Evolutionary conservation across 2,888 invertebrate species (phyloP), one percentile per base, ranked within the genome.

Genomic region (Oscheius sp.): DNA sequence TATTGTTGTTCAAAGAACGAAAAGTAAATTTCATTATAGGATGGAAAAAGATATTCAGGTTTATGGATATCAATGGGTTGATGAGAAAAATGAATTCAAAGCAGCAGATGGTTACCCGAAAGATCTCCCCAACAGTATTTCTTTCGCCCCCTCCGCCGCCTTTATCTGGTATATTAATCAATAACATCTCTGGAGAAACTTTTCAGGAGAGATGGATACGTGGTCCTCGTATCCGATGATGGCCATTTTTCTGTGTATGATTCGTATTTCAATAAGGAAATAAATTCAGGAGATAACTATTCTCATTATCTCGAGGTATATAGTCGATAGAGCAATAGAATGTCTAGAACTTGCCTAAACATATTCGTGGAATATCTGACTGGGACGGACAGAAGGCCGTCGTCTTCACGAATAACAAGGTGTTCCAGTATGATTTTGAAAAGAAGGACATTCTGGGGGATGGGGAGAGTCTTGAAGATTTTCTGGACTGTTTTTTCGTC

Each of bases 391-490:
- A 54, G 0, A 32, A 8, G 2, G 54, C 54, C 3, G 20, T 33
- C 8, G 33, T 54, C 12, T 54, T 54, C 33, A 54, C 54, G 4
- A 36, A 54, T 9, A n/a, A 54, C n/a, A 28, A 54, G 20, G 54
- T 54, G 20, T 54, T 33, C 36, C 54, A 32, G 17, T 54, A 33
- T 22, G 54, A 54, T n/a, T 36, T 54, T 17, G 22, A 3, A 32
- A 14, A 54, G 36, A 54, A 33, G 2, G 20, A 14, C 1, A 32
- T 54, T 14, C 20, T 54, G 6, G 54, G 54, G n/a, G 36, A 54
- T 9, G 20, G 33, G 17, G 54, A 54, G 54, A 6, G 8, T 9
- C 20, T 54, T n/a, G 54, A 28, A 17, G 12, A 33, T 9, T 54
- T 54, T 32, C 22, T 54, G 1, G 22, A 33, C 12, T 54, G 54